Evolutionary conservation across 2,888 invertebrate species (phyloP).

Genomic region (Lasioglossum lativentre): DNA sequence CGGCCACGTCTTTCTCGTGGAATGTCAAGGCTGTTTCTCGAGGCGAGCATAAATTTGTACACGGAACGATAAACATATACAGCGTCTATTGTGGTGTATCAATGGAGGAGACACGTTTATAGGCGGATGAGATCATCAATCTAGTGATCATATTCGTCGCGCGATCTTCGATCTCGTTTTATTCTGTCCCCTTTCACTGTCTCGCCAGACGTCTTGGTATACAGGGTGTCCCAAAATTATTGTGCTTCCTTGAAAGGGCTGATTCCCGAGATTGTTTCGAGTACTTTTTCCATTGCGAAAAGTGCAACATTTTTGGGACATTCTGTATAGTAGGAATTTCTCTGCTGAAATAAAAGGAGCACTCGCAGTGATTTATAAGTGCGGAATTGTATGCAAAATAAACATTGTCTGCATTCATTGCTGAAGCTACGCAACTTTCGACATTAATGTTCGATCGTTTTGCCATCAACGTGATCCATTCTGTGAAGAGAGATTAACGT

Average conservation of each 20-base stretch:
- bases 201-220: background rate
- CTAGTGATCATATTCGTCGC: conserved; percentile 27
- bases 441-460: background rate
- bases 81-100: conserved; percentile 52
- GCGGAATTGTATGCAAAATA: background rate
- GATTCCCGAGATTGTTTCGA: no score
- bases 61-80: conserved; percentile 57
- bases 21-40: conserved; percentile 69
- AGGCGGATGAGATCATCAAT: conserved; percentile 63
- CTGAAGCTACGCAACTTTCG: background rate
- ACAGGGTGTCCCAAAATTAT: background rate
- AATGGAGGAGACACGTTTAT: conserved; percentile 52
- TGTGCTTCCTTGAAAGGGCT: no score
- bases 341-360: background rate
- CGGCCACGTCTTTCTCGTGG: conserved; percentile 64
- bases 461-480: background rate
- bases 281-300: no score
- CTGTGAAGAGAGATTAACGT: background rate
- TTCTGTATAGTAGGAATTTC: background rate
- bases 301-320: no score
- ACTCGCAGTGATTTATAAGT: background rate
- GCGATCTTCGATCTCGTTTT: conserved; percentile 4
- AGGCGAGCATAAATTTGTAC: conserved; percentile 65
- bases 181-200: background rate
- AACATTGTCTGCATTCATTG: background rate